Conservation (phyloP, 2,113 vertebrate genomes). For the Narcine bancroftii region DNA sequence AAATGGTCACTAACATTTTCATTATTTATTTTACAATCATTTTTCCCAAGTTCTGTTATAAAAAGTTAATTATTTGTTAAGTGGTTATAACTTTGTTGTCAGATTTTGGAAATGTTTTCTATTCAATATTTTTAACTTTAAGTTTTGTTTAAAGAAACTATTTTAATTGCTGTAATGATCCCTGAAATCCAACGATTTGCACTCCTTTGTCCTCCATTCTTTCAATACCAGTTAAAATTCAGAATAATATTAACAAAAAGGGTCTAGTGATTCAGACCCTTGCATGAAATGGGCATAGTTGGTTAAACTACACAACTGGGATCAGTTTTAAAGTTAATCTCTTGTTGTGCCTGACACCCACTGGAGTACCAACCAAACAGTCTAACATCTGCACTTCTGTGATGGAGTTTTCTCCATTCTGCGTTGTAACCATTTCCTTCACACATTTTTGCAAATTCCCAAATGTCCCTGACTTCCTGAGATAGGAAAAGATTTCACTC, state of each 20-base stretch:
- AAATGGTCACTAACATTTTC: constrained; percentile 23
- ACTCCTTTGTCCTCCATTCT: background rate
- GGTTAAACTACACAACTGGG: background rate
- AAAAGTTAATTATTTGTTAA: constrained; percentile 2
- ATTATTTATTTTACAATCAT: constrained; percentile 21
- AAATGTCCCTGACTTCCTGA: background rate
- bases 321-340: background rate
- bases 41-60: background rate
- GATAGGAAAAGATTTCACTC: background rate
- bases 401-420: background rate
- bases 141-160: background rate
- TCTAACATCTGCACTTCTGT: background rate
- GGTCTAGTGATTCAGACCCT: background rate
- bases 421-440: background rate
- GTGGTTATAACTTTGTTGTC: background rate
- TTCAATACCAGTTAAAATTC: background rate
- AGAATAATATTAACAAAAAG: background rate
- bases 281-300: too few species aligned
- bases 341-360: background rate
- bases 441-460: background rate
- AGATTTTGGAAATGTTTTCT: background rate
- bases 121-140: background rate
- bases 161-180: background rate
- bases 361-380: background rate
- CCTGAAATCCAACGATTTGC: background rate